Evolutionary conservation across 2,797 vertebrate species (phyloP), one percentile per base, ranked within the genome.

Genomic region (Phataginus tricuspis): DNA sequence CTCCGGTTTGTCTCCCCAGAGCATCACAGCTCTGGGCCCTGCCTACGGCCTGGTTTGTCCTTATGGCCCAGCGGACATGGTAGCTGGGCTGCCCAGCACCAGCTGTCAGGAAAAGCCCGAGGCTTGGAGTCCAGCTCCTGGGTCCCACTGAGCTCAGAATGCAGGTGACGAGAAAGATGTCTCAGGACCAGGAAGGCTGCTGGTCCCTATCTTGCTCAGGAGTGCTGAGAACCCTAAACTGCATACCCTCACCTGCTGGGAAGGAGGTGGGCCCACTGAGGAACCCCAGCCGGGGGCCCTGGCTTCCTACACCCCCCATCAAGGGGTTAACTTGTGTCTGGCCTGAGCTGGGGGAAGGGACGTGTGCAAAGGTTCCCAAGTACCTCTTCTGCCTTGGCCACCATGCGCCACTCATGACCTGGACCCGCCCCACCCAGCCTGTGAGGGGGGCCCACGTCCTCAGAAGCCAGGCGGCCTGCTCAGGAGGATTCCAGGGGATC

Each of bases 191-290:
- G 90, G 61, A 13, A 23, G 51, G 51, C 3, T 2, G 2, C 3
- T 0, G 4, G 25, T 0, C 31, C 2, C 63, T 8, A 3, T 12
- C 23, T 4, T 0, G 2, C 15, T 0, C 2, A 14, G 15, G 3
- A 10, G 37, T 21, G 7, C 49, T 21, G 21, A 29, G 18, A 8
- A 4, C 27, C 27, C 23, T 1, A 0, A 0, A 6, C 19, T 0
- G 55, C 13, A 7, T 5, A 1, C 9, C 42, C 51, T 23, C 4
- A 2, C 53, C 12, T 31, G 7, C 66, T 7, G 55, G 45, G 34
- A 31, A 15, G 68, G 31, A 34, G 25, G 27, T 0, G 0, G 7
- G 9, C 29, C 18, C 25, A 2, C 49, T 23, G 42, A 3, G 1
- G 19, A 31, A 3, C 0, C 68, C 6, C 2, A 4, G 2, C 27